phyloP scores from a whole-genome alignment of 2,888 invertebrate species.

The Bhutanitis thaidina region DNA sequence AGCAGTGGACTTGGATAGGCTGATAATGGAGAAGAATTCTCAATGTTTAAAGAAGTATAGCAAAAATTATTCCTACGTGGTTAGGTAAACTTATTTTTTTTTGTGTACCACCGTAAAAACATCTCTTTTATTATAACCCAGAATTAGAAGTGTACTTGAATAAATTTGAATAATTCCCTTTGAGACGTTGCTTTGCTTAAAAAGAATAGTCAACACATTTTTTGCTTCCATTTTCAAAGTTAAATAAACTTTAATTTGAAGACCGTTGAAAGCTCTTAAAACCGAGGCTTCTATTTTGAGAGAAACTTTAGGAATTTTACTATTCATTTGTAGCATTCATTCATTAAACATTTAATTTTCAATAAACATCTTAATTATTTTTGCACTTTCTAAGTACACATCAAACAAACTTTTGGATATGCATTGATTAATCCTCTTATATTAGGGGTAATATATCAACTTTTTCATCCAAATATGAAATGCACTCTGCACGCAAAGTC shows the following conservation, averaged over 20 bases:
- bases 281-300: not conserved
- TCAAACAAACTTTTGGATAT: too few relatives aligned
- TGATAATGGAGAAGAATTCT: too few relatives aligned
- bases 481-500: too few relatives aligned
- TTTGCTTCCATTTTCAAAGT: constrained; percentile 11
- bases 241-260: constrained; percentile 14
- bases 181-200: constrained; percentile 15
- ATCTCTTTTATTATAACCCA: constrained; percentile 3
- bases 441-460: too few relatives aligned
- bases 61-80: not conserved
- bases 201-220: constrained; percentile 13
- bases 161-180: constrained; percentile 16
- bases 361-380: too few relatives aligned
- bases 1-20: too few relatives aligned
- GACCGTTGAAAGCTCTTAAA: constrained; percentile 1
- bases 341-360: not conserved
- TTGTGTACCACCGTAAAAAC: not conserved
- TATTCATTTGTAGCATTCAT: constrained; percentile 1
- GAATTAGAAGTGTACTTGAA: constrained; percentile 15
- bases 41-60: too few relatives aligned
- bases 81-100: not conserved
- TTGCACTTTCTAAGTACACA: too few relatives aligned
- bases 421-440: too few relatives aligned
- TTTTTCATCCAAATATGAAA: too few relatives aligned
- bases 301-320: not conserved